phyloP scores from a whole-genome alignment of 2,797 vertebrate species.

The Typhlichthys subterraneus region DNA sequence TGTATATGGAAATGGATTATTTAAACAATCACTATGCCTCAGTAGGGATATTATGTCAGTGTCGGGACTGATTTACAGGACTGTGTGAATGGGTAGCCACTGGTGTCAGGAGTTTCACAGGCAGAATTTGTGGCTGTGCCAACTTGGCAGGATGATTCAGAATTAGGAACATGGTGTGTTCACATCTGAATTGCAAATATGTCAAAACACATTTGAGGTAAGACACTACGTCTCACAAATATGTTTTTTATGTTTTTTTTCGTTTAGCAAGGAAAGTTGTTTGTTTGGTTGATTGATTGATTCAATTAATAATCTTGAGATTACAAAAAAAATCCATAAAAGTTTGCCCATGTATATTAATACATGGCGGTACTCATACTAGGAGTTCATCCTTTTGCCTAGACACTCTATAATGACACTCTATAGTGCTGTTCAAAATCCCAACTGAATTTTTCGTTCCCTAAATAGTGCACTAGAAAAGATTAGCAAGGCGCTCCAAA shows the following conservation, averaged over 20 bases:
- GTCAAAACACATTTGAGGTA: background rate
- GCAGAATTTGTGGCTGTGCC: background rate
- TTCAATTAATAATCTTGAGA: too few relatives aligned
- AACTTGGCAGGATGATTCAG: background rate
- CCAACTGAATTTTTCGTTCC: too few relatives aligned
- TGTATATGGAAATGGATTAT: background rate
- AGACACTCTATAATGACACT: too few relatives aligned
- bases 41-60: conserved; percentile 7
- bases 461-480: too few relatives aligned
- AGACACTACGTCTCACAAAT: background rate
- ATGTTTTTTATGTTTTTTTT: background rate
- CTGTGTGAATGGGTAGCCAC: background rate
- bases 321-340: too few relatives aligned
- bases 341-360: too few relatives aligned
- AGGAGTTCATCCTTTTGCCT: too few relatives aligned
- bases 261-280: too few relatives aligned
- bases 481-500: too few relatives aligned
- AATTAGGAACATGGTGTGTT: background rate
- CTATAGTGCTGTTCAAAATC: too few relatives aligned
- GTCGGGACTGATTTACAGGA: conserved; percentile 8
- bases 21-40: conserved; percentile 1
- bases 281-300: too few relatives aligned
- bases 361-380: too few relatives aligned
- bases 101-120: conserved; percentile 1
- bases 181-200: background rate